These are phyloP conservation scores for Drosophila watanabei DNA, from an alignment of 1,140 invertebrate genomes.

Conservation along the genomic window DNA sequence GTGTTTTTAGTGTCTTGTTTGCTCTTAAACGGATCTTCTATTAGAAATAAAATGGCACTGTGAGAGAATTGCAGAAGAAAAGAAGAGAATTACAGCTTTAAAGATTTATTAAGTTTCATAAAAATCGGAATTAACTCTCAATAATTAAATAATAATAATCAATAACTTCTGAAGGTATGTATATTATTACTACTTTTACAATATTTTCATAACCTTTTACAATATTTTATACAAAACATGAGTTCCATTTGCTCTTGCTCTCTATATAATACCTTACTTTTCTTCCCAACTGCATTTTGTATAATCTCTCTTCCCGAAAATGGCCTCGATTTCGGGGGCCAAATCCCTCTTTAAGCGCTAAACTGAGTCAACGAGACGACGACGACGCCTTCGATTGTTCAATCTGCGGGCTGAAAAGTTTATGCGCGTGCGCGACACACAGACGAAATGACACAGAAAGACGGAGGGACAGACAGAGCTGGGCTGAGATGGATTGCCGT, in stretches of 20 bases:
- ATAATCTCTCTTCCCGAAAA: slow-evolving; percentile 1
- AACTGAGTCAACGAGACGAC: slow-evolving; percentile 33
- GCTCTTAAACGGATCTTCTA: slow-evolving; percentile 15
- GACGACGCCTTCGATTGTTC: slow-evolving; percentile 41
- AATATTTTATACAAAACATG: not conserved
- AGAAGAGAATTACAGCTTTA: not conserved
- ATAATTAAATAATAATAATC: not conserved
- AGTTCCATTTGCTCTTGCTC: not conserved
- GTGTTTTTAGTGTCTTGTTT: slow-evolving; percentile 14
- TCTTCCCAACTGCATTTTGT: not conserved
- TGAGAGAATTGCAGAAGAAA: not conserved
- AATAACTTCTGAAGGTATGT: no score
- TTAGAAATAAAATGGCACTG: not conserved
- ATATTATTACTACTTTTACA: no score
- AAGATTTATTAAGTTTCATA: not conserved
- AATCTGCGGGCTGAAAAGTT: slow-evolving; percentile 34
- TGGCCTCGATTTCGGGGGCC: slow-evolving; percentile 53
- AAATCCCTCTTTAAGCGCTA: slow-evolving; percentile 63
- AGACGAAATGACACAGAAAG: slow-evolving; percentile 30
- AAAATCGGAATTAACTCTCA: not conserved
- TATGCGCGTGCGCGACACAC: slow-evolving; percentile 68
- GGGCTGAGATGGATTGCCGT: slow-evolving; percentile 77
- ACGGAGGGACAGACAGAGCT: slow-evolving; percentile 17
- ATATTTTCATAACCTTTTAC: not conserved
- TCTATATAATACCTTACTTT: not conserved